These are phyloP conservation scores for Fukomys damarensis DNA, from an alignment of 2,113 vertebrate species.

Conservation along the genomic window DNA sequence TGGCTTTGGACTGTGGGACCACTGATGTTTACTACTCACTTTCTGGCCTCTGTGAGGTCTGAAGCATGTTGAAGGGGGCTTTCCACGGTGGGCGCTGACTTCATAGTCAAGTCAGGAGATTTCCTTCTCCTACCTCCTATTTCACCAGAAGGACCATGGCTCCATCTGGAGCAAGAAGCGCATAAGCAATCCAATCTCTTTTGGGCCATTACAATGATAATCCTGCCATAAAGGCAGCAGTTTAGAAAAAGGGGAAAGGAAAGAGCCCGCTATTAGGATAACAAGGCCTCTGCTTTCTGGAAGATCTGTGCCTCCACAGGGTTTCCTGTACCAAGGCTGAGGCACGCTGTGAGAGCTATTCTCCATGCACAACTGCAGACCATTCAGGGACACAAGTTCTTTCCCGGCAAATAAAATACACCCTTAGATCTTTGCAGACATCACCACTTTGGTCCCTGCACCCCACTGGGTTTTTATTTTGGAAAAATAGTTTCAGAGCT, in stretches of 20 bases:
- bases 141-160: conserved; percentile 10
- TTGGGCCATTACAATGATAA: conserved; percentile 79
- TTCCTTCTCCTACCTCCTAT: not conserved
- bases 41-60: not conserved
- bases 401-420: conserved; percentile 79
- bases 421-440: conserved; percentile 82
- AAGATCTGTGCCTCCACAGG: conserved; percentile 80
- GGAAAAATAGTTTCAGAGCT: conserved; percentile 82
- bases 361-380: conserved; percentile 72
- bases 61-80: not conserved
- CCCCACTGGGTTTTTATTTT: conserved; percentile 86
- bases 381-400: conserved; percentile 79
- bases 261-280: conserved; percentile 74
- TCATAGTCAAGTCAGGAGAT: conserved; percentile 52
- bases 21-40: rapidly evolving
- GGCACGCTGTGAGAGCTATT: conserved; percentile 80
- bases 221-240: conserved; percentile 70
- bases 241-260: conserved; percentile 33
- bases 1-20: not conserved
- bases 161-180: conserved; percentile 64
- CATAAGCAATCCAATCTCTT: conserved; percentile 56
- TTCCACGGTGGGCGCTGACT: not conserved
- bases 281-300: conserved; percentile 73
- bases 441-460: conserved; percentile 70
- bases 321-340: conserved; percentile 77